Evolutionary conservation across 2,888 invertebrate species (phyloP).

Genomic region (Brachylomia viminalis): DNA sequence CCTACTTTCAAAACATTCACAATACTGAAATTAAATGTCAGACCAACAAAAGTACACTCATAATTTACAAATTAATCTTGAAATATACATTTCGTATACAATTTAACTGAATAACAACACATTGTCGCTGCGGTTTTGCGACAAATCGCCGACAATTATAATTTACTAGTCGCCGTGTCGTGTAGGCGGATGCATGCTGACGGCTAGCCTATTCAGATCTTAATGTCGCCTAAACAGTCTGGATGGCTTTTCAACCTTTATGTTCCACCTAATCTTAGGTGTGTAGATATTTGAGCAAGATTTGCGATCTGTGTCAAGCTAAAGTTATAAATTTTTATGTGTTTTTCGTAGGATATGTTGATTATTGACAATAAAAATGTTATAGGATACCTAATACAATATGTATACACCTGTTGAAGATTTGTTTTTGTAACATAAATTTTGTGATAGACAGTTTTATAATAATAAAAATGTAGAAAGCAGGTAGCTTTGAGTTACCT

Average conservation of each 20-base stretch:
- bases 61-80: conserved; percentile 48
- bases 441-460: not conserved
- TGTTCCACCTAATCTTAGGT: conserved; percentile 32
- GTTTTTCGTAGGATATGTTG: conserved; percentile 26
- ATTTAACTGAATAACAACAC: conserved; percentile 50
- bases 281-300: conserved; percentile 37
- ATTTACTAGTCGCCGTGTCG: conserved; percentile 63
- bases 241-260: conserved; percentile 67
- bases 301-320: conserved; percentile 45
- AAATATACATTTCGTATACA: conserved; percentile 30
- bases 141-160: conserved; percentile 69
- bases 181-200: conserved; percentile 62
- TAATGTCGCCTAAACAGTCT: conserved; percentile 68
- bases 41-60: conserved; percentile 25
- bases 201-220: conserved; percentile 60
- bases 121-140: conserved; percentile 54
- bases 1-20: not conserved
- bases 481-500: not conserved
- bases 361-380: conserved; percentile 23
- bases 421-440: conserved; percentile 26
- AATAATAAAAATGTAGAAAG: conserved; percentile 1
- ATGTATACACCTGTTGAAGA: not conserved
- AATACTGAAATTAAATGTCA: conserved; percentile 22
- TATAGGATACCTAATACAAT: conserved; percentile 16
- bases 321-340: conserved; percentile 45